phyloP scores from a whole-genome alignment of 1,140 invertebrate species.

The Drosophila oshimai region DNA sequence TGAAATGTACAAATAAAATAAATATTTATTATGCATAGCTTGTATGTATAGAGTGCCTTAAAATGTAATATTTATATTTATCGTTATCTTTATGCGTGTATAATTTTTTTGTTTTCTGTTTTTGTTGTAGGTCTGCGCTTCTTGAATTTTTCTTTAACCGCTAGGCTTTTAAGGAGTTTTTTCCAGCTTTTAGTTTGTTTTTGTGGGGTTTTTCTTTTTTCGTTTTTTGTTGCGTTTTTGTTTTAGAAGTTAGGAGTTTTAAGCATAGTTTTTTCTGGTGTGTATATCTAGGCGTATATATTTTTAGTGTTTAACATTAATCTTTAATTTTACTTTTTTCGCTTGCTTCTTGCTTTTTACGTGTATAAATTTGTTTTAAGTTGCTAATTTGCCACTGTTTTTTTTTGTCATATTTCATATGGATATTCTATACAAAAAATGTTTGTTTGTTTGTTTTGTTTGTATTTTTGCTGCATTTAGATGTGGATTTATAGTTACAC shows the following conservation, averaged over 20 bases:
- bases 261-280: slow-evolving; percentile 62
- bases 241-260: slow-evolving; percentile 69
- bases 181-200: slow-evolving; percentile 56
- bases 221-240: slow-evolving; percentile 34
- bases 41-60: slow-evolving; percentile 74
- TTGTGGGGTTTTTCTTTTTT: slow-evolving; percentile 36
- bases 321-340: slow-evolving; percentile 43
- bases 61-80: slow-evolving; percentile 47
- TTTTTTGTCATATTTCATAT: slow-evolving; percentile 40
- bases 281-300: slow-evolving; percentile 46
- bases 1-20: slow-evolving; percentile 82
- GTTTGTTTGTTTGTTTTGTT: slow-evolving; percentile 5
- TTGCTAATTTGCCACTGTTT: slow-evolving; percentile 54
- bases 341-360: slow-evolving; percentile 30
- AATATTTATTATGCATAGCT: slow-evolving; percentile 77
- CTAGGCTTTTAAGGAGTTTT: slow-evolving; percentile 47
- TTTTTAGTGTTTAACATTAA: slow-evolving; percentile 47
- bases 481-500: slow-evolving; percentile 40
- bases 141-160: slow-evolving; percentile 20
- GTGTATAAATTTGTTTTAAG: slow-evolving; percentile 46
- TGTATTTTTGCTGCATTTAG: slow-evolving; percentile 42
- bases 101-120: slow-evolving; percentile 23
- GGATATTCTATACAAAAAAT: slow-evolving; percentile 57
- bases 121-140: slow-evolving; percentile 14
- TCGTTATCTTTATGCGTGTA: slow-evolving; percentile 42